Percentiles rank a stretch among this genome's conserved stretches.
These are phyloP conservation scores for Chesias legatella DNA, from an alignment of 2,888 invertebrate species.

Conservation along the genomic window DNA sequence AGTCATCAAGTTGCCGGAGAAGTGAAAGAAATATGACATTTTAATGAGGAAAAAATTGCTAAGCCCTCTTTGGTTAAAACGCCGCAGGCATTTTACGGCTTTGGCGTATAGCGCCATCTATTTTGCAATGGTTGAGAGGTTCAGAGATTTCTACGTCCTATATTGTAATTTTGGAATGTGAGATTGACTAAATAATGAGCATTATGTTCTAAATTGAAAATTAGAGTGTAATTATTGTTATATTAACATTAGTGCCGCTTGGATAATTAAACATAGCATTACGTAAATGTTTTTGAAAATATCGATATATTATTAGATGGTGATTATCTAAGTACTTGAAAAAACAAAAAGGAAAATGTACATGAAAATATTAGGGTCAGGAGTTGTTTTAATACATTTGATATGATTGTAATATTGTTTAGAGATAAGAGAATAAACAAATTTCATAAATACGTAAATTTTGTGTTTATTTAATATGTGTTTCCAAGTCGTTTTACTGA, in stretches of 20 bases:
- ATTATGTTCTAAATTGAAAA: background rate
- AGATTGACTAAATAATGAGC: conserved; percentile 1
- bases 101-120: conserved; percentile 62
- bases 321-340: too few relatives aligned
- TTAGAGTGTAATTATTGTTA: too few relatives aligned
- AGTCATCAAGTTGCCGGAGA: conserved; percentile 83
- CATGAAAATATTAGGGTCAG: background rate
- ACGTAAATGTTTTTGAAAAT: too few relatives aligned
- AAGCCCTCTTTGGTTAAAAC: conserved; percentile 16
- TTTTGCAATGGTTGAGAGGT: conserved; percentile 33
- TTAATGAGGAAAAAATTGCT: conserved; percentile 38
- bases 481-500: too few relatives aligned
- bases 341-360: background rate
- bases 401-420: conserved; percentile 4
- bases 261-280: too few relatives aligned
- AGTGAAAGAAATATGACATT: conserved; percentile 61
- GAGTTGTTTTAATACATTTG: conserved; percentile 8
- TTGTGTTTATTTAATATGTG: too few relatives aligned
- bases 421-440: conserved; percentile 4
- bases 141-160: conserved; percentile 20
- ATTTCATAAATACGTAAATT: too few relatives aligned
- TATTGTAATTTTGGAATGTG: conserved; percentile 12
- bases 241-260: too few relatives aligned
- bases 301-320: too few relatives aligned
- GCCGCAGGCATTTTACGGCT: conserved; percentile 34